Evolutionary conservation across 1,140 invertebrate species (phyloP), one percentile per base, ranked within the genome.

Genomic region (Battus philenor): DNA sequence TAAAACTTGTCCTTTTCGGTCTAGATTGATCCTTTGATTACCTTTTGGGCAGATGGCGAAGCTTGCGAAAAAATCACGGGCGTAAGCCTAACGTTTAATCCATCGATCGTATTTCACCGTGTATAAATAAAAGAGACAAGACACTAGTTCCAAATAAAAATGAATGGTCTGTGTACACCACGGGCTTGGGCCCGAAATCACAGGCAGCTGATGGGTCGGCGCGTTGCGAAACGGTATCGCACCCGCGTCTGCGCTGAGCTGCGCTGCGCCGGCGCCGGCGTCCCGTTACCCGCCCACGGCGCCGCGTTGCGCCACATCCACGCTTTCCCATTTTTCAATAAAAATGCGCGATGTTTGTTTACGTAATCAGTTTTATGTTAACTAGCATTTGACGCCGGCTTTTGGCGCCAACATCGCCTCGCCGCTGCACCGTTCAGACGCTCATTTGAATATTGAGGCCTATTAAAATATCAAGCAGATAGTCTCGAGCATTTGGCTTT

Each of bases 221-320:
- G 41, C 18, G 47, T 54, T 54, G 56, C 47, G 32, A 50, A 51
- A 52, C 54, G 41, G 59, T 67, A 59, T 48, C 49, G 56, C 56
- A 62, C 53, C 18, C 31, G 47, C 12, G 34, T 13, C n/a, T n/a
- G n/a, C n/a, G n/a, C n/a, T n/a, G n/a, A n/a, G n/a, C n/a, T n/a
- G n/a, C 20, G 24, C 38, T 13, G 39, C 31, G 38, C 50, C 46
- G 65, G 65, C 65, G 65, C 61, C 65, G 44, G 2, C 20, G 24
- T 57, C 44, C 65, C 65, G 65, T 65, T 68, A 68, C 5, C 38
- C 65, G 65, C 65, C 65, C 52, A 62, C 63, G 44, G n/a, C 48
- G 32, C 31, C 31, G 44, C 41, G 27, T 47, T 50, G 41, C 50
- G 48, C 45, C 44, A 48, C 39, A 47, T 31, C 44, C 36, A 46